Evolutionary conservation across 2,888 invertebrate genomes (phyloP), one percentile per base, ranked within the genome.

Genomic region (Thysanoteuthis rhombus): DNA sequence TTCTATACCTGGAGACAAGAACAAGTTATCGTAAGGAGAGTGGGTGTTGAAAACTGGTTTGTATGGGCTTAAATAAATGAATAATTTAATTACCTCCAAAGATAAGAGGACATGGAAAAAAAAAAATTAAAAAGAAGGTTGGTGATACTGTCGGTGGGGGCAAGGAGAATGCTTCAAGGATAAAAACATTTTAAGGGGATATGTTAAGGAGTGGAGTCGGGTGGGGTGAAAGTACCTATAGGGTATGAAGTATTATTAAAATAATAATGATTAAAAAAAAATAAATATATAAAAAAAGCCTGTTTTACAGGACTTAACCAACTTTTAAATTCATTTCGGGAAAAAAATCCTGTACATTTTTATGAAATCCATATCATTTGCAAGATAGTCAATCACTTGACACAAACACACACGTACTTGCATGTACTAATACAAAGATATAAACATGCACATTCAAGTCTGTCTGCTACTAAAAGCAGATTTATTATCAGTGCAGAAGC

Each of bases 41-140:
- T 0, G 36, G 4, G 75, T 75, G n/a, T 16, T 36, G n/a, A 75
- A 75, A 75, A 75, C 75, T 75, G n/a, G 75, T 75, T 75, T n/a
- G n/a, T n/a, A 75, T n/a, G 1, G n/a, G 75, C 75, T 75, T 36
- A 75, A 75, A 75, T 75, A 75, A 75, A 75, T 75, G 75, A 75
- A 75, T 75, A 75, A 75, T 75, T 75, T 75, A 75, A 75, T 75
- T 75, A 75, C 75, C 75, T 75, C n/a, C n/a, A n/a, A 75, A 75
- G 36, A 75, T 75, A n/a, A 12, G 19, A 75, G n/a, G 12, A 75
- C n/a, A 75, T 1, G 36, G n/a, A n/a, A n/a, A 32, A 75, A 58
- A 58, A 58, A 32, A 58, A 58, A n/a, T 19, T 75, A 75, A n/a
- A 75, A n/a, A 16, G 4, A 75, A 75, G 4, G 12, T n/a, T 75